phyloP scores from a whole-genome alignment of 2,113 vertebrate species.

The Megatriorchis doriae region DNA sequence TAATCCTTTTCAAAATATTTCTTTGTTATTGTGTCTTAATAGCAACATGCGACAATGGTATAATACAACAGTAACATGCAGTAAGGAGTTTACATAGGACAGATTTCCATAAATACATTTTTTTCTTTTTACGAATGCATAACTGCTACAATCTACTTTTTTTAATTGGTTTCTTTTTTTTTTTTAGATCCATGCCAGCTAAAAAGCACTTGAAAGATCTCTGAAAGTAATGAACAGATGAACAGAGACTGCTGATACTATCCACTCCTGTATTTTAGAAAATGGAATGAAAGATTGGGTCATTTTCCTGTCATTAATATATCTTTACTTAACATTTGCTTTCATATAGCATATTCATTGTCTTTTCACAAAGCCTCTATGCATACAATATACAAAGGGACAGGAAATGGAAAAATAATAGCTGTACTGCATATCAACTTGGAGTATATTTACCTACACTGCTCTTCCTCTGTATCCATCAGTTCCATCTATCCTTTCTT shows the following conservation, averaged over 20 bases:
- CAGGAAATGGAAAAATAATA: background rate
- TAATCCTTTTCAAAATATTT: background rate
- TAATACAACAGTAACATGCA: background rate
- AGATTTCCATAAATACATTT: background rate
- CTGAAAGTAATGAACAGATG: background rate
- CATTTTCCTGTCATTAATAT: background rate
- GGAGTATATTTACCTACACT: background rate
- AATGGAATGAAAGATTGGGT: background rate
- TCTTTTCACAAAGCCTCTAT: background rate
- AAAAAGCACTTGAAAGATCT: background rate
- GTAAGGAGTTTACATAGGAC: background rate
- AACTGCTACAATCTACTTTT: background rate
- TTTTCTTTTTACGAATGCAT: background rate
- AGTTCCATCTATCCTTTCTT: background rate
- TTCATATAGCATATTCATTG: background rate
- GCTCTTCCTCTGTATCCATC: background rate
- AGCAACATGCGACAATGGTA: background rate
- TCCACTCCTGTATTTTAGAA: background rate
- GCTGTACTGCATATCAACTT: background rate
- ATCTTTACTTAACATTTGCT: background rate
- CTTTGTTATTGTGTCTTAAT: background rate
- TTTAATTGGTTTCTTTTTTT: background rate
- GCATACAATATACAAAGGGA: background rate
- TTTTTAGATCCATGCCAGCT: background rate
- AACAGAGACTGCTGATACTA: background rate